Base-by-base conservation (phyloP, 1,140 invertebrate species). In the Heliothis subflexa region DNA sequence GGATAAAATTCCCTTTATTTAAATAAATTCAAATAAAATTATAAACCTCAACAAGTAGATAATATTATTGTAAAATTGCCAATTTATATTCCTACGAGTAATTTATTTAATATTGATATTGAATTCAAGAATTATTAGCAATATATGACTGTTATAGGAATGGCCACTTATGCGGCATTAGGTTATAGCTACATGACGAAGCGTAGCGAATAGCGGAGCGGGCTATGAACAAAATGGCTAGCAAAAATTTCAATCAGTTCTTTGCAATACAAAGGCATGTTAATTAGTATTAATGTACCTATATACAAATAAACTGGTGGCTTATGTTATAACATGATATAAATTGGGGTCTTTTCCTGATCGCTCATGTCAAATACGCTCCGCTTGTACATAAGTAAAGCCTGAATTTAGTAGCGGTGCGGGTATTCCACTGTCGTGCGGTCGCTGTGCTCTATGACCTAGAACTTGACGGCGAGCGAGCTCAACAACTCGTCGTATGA, bases 391-490 rank as follows among this genome's bases (percentile, higher is more conserved):
- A 47, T 47, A 47, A 18, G 1, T 33, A 2, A 0, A 45, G 33
- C 9, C 14, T 45, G 33, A 45, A 33, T 47, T 40, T 66, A 12
- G 2, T 40, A 18, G n/a, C 0, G 61, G 61, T 21, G 40, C 16
- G 71, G 7, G 10, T 55, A 47, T 11, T 45, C n/a, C 16, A 45
- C 21, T 49, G 64, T 7, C 45, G 33, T 16, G 18, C 50, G 50
- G 68, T 55, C 47, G 9, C 21, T 54, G 62, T 85, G 87, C 80
- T 85, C 85, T 90, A 86, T 88, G 90, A 87, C 90, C 90, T 89
- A 91, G 90, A 92, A 92, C 90, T 90, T 90, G 85, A 50, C 82
- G 85, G 84, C 70, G 66, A 83, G 78, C 79, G 66, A 81, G 81
- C 77, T 76, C 45, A 18, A 75, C 62, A 73, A 88, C 87, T 84